Conservation (phyloP, 2,888 invertebrate species). For the Copidosoma aretas region DNA sequence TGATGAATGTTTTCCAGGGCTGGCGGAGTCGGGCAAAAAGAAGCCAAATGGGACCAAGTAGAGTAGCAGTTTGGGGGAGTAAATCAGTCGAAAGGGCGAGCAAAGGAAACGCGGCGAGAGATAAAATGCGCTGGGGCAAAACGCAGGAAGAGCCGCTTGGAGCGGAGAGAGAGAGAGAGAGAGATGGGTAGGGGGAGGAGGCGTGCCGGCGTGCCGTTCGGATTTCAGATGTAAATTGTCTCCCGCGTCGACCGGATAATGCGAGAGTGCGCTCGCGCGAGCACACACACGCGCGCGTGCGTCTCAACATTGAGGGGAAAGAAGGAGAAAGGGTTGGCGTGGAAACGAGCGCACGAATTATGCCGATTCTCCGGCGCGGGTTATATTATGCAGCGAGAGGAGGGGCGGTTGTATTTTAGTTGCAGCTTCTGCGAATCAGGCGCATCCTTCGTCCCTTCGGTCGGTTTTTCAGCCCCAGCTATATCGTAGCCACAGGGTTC, state of each 20-base stretch:
- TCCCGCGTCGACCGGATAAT: constrained; percentile 16
- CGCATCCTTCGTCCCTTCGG: not conserved
- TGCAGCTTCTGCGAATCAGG: constrained; percentile 29
- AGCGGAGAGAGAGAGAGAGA: constrained; percentile 16
- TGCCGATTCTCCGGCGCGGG: constrained; percentile 19
- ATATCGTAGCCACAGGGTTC: not conserved
- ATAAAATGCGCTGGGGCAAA: constrained; percentile 9
- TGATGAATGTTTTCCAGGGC: no score
- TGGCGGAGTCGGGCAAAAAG: not conserved
- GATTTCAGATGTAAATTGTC: constrained; percentile 55
- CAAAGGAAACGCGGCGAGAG: not conserved
- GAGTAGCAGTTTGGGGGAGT: constrained; percentile 4
- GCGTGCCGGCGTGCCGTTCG: constrained; percentile 39
- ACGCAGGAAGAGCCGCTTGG: constrained; percentile 11
- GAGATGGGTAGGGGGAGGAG: no score
- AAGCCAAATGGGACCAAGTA: not conserved
- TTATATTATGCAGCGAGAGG: no score
- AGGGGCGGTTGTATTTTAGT: no score
- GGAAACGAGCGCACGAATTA: constrained; percentile 30
- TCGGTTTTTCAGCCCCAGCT: constrained; percentile 27
- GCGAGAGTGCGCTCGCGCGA: not conserved
- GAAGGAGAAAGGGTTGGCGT: constrained; percentile 19
- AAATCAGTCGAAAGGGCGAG: constrained; percentile 6
- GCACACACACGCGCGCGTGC: constrained; percentile 27
- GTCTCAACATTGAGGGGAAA: constrained; percentile 10